These are phyloP conservation scores for Rhynchonycteris naso DNA, from an alignment of 2,797 vertebrate genomes.

Conservation along the genomic window DNA sequence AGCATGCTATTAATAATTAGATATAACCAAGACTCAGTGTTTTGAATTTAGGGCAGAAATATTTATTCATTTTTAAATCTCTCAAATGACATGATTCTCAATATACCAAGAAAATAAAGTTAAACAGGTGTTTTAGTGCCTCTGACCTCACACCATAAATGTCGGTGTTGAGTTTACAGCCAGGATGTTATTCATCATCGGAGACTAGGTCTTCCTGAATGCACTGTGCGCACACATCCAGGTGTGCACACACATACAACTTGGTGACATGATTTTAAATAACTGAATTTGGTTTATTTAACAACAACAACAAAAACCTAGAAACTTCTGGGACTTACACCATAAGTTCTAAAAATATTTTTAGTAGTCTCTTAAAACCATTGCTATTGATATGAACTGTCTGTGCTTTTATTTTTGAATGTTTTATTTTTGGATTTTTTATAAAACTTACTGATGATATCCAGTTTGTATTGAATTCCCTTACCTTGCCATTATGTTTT, in stretches of 20 bases:
- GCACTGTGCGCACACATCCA: fast-evolving
- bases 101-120: neutral
- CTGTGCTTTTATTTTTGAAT: neutral
- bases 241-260: neutral
- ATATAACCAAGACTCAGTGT: neutral
- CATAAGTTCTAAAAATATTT: neutral
- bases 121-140: neutral
- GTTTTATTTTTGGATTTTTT: neutral
- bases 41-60: slow-evolving; percentile 6
- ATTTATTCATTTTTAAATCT: neutral
- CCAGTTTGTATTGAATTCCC: neutral
- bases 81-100: neutral
- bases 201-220: neutral
- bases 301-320: neutral
- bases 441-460: neutral
- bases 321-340: neutral
- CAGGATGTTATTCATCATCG: neutral
- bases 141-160: neutral
- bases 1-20: neutral
- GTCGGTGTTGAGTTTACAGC: neutral
- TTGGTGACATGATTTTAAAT: neutral
- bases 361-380: neutral
- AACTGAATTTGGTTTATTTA: neutral
- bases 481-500: neutral
- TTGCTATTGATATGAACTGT: neutral